Percentiles rank a stretch among this genome's conserved stretches.
These are phyloP conservation scores for Hybos culiciformis DNA, from an alignment of 2,888 invertebrate species.

Conservation along the genomic window DNA sequence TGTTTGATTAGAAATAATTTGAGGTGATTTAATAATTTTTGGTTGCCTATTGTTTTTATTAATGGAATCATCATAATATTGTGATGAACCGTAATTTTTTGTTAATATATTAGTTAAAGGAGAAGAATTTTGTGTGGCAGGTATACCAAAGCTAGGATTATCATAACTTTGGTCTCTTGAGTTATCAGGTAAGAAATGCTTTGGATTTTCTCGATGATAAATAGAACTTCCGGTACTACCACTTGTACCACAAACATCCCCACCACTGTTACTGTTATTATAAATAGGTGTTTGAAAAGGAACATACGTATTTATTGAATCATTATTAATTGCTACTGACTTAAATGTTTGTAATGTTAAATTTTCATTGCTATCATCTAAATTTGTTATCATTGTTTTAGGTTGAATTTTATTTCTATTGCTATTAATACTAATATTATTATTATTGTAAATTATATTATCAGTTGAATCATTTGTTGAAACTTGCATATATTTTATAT, in stretches of 20 bases:
- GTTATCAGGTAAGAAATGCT: no score
- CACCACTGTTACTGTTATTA: neutral
- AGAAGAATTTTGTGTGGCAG: neutral
- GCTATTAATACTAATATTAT: neutral
- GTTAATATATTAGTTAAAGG: no score
- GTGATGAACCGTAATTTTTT: no score
- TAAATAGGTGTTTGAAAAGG: conserved; percentile 29
- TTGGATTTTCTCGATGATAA: no score
- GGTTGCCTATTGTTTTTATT: no score
- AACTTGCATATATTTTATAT: conserved; percentile 28
- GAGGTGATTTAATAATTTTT: no score
- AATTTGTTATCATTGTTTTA: neutral
- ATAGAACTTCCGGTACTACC: neutral
- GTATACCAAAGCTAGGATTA: conserved; percentile 5
- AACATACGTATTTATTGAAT: conserved; percentile 27
- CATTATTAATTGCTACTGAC: conserved; percentile 1
- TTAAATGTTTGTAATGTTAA: conserved; percentile 27
- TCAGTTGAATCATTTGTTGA: conserved; percentile 12
- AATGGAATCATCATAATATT: neutral
- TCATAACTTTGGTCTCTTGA: neutral
- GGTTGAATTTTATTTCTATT: conserved; percentile 13
- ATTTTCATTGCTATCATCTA: conserved; percentile 20
- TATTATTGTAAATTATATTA: neutral
- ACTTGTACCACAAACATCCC: neutral
- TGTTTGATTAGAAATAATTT: no score